phyloP scores from a whole-genome alignment of 2,797 vertebrate species.

The Synanceia verrucosa region DNA sequence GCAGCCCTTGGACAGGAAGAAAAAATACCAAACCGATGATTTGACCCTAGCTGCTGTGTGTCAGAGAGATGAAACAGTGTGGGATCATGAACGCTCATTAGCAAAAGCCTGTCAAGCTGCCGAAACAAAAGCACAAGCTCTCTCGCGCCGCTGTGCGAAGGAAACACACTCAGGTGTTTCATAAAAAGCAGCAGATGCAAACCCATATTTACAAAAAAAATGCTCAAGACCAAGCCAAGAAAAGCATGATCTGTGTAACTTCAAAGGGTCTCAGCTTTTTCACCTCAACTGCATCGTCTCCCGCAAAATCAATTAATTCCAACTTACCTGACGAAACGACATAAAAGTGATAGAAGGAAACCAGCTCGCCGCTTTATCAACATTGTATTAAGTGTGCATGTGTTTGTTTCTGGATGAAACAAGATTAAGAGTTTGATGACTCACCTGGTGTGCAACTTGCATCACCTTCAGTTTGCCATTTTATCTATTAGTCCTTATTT shows the following conservation, averaged over 20 bases:
- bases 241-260: conserved; percentile 1
- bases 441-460: conserved; percentile 45
- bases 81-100: conserved; percentile 10
- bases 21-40: conserved; percentile 2
- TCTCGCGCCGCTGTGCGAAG: neutral
- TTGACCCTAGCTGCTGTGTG: neutral
- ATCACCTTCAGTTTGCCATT: conserved; percentile 38
- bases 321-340: neutral
- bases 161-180: conserved; percentile 20
- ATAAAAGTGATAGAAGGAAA: neutral
- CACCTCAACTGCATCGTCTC: neutral
- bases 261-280: neutral
- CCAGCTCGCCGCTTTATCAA: neutral
- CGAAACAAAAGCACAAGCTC: conserved; percentile 33
- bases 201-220: neutral
- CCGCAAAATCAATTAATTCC: neutral
- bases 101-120: conserved; percentile 46
- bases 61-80: conserved; percentile 4
- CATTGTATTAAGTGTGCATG: neutral
- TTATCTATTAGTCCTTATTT: conserved; percentile 13
- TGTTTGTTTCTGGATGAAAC: neutral
- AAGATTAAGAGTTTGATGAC: conserved; percentile 25
- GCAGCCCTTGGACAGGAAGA: conserved; percentile 41
- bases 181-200: conserved; percentile 30
- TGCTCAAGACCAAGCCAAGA: conserved; percentile 12